Conservation (phyloP, 2,888 invertebrate genomes). For the Brenthis hecate region DNA sequence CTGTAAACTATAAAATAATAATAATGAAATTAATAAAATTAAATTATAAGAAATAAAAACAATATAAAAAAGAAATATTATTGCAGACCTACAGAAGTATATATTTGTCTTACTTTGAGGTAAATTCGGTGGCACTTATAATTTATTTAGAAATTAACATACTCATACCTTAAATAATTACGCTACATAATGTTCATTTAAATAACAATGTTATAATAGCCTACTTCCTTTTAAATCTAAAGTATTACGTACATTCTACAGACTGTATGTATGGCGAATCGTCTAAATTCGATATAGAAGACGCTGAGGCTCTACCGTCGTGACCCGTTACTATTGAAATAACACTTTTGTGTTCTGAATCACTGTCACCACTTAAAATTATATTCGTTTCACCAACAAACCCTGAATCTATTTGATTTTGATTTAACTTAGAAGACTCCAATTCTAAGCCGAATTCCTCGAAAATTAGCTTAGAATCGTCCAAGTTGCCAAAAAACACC, state of each 20-base stretch:
- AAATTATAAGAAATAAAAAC: too few relatives aligned
- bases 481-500: constrained; percentile 90
- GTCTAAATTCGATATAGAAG: constrained; percentile 63
- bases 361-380: constrained; percentile 75
- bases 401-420: constrained; percentile 70
- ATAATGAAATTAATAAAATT: too few relatives aligned
- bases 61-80: too few relatives aligned
- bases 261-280: constrained; percentile 67
- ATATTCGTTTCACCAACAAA: constrained; percentile 76
- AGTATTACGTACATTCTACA: constrained; percentile 61
- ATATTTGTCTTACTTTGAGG: constrained; percentile 46
- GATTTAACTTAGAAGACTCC: constrained; percentile 46
- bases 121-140: constrained; percentile 53
- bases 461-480: constrained; percentile 71
- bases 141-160: constrained; percentile 3
- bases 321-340: constrained; percentile 74
- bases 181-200: neutral
- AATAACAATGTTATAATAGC: constrained; percentile 4
- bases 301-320: constrained; percentile 62
- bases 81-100: neutral
- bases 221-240: constrained; percentile 41
- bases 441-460: constrained; percentile 65
- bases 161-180: neutral
- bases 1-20: too few relatives aligned
- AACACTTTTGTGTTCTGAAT: constrained; percentile 76